A percentile compares a stretch with the other conserved stretches of the same genome.
These are phyloP conservation scores for Scytalopus superciliaris DNA, from an alignment of 2,113 vertebrate species.

Conservation along the genomic window DNA sequence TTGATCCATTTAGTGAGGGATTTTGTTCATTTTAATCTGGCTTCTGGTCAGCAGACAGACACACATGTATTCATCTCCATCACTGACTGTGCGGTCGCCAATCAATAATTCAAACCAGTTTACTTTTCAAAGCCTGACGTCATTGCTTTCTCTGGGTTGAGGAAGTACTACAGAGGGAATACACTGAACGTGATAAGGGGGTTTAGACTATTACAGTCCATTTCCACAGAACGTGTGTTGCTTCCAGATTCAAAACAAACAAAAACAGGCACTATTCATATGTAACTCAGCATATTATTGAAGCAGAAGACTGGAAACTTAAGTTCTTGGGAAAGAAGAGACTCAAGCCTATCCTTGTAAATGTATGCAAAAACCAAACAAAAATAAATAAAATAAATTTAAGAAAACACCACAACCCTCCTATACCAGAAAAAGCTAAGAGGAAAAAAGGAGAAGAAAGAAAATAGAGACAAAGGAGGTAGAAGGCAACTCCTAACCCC, in stretches of 20 bases:
- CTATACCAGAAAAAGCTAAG: neutral
- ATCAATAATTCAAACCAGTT: slow-evolving; percentile 33
- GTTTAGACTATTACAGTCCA: neutral
- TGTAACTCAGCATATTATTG: neutral
- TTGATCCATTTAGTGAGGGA: slow-evolving; percentile 51
- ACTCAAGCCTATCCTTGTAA: neutral
- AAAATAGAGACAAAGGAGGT: neutral
- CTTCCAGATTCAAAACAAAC: neutral
- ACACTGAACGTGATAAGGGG: neutral
- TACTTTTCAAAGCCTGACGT: slow-evolving; percentile 21
- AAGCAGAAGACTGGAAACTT: neutral
- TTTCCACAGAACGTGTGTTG: neutral
- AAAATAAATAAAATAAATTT: neutral
- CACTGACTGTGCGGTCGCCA: neutral
- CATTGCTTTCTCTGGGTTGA: slow-evolving; percentile 2
- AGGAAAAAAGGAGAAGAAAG: neutral
- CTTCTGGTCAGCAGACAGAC: slow-evolving; percentile 28
- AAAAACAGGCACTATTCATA: neutral
- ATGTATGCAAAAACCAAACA: neutral
- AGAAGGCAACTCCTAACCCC: neutral
- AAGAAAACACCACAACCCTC: neutral
- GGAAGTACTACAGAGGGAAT: neutral
- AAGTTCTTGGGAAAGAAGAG: neutral
- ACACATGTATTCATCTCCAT: neutral
- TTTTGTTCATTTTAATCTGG: slow-evolving; percentile 42